Base-by-base conservation (phyloP, 2,888 invertebrate genomes). In the Parapristionchus giblindavisi region DNA sequence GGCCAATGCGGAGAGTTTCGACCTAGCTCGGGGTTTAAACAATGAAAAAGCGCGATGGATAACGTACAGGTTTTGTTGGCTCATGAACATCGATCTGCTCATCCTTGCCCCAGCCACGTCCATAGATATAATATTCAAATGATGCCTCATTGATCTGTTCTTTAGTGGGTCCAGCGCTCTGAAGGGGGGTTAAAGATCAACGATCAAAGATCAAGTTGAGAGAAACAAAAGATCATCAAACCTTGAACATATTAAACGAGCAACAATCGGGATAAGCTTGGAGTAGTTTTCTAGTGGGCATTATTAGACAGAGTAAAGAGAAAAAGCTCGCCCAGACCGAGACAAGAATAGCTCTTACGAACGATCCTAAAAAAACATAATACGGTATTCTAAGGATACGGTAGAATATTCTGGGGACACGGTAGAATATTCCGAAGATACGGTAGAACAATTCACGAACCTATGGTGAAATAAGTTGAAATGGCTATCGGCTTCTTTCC, bases 61-160 rank as follows among this genome's bases (percentile, higher is more conserved):
- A n/a, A n/a, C n/a, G n/a, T n/a, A n/a, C n/a, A n/a, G n/a, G n/a
- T n/a, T n/a, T 65, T 27, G 17, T 29, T 0, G 63, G 63, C 21
- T 43, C 17, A 6, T 40, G 24, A 58, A 80, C 76, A 11, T 79
- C 79, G 0, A 77, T n/a, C 29, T 78, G 76, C 32, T 75, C 84
- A 61, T 92, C 88, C 72, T 91, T 91, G 48, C 92, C 91, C 94
- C 95, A 96, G 0, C 96, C 96, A 78, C 91, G 89, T 0, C 93
- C 95, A 79, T 92, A 90, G 83, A 96, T 91, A 38, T 92, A 92
- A 77, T 94, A 90, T 70, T 83, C 83, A 81, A 94, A 94, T 27
- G 89, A 89, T 0, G 91, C 89, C 75, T 85, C 82, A 36, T 80
- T 77, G 82, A 90, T 89, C 87, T 90, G 89, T 79, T 89, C 87